Percentiles rank a stretch among this genome's conserved stretches.
These are phyloP conservation scores for Halcyon malimbica DNA, from an alignment of 2,113 vertebrate species.

Conservation along the genomic window DNA sequence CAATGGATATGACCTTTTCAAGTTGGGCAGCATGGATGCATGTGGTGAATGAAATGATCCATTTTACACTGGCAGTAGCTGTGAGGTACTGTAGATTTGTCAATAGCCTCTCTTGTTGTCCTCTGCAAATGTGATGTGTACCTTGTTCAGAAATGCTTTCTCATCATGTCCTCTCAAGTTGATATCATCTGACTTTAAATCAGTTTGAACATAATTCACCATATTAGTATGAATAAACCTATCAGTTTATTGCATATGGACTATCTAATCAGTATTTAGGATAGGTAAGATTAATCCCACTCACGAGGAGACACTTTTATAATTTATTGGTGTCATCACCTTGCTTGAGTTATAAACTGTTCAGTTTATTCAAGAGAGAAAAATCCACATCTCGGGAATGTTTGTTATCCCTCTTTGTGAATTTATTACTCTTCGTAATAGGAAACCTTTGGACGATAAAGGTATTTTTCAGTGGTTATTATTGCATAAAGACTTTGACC, in stretches of 20 bases:
- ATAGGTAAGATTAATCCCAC: background rate
- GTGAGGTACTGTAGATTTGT: background rate
- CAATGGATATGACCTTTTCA: background rate
- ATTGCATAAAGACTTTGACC: background rate
- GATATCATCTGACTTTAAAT: background rate
- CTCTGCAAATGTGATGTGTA: accelerated
- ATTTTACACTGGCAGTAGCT: background rate
- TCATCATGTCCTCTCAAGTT: background rate
- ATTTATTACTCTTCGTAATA: background rate
- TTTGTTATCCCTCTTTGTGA: background rate
- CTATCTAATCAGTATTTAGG: slow-evolving; percentile 27
- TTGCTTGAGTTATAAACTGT: slow-evolving; percentile 7
- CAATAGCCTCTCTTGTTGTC: background rate
- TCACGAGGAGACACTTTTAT: background rate
- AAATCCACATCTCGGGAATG: background rate
- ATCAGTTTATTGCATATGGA: background rate
- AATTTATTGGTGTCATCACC: slow-evolving; percentile 31
- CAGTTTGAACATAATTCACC: background rate
- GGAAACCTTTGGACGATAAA: background rate
- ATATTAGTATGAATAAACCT: background rate
- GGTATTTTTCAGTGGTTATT: background rate
- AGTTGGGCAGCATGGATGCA: accelerated
- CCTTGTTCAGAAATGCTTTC: background rate
- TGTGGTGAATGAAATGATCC: background rate
- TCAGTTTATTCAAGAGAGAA: background rate